Conservation (phyloP, 1,140 invertebrate genomes). For the Thrips palmi region DNA sequence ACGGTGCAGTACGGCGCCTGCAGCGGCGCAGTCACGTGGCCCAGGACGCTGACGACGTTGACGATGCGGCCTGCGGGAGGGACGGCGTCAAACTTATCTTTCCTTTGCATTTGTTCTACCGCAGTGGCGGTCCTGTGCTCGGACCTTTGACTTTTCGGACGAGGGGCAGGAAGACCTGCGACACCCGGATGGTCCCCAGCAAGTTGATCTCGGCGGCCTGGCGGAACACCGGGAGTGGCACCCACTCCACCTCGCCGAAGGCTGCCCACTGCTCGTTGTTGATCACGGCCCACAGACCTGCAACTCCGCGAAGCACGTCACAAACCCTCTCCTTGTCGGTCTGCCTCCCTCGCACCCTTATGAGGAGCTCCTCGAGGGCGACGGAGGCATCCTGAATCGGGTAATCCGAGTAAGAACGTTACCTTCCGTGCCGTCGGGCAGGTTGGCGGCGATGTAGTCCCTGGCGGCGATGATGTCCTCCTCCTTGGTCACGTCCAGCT, state of each 20-base stretch:
- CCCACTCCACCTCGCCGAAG: slow-evolving; percentile 77
- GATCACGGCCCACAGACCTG: slow-evolving; percentile 69
- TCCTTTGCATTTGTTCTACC: neutral
- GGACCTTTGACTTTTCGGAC: slow-evolving; percentile 53
- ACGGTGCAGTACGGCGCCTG: slow-evolving; percentile 60
- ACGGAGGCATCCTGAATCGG: no score
- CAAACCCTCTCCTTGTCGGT: no score
- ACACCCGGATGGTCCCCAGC: slow-evolving; percentile 31
- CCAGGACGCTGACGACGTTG: slow-evolving; percentile 32
- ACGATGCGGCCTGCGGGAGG: slow-evolving; percentile 21
- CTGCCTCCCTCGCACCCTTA: no score
- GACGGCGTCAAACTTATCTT: neutral
- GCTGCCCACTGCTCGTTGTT: slow-evolving; percentile 78
- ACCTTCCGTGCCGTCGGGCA: slow-evolving; percentile 38
- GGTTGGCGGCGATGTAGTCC: slow-evolving; percentile 51
- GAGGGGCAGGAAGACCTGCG: slow-evolving; percentile 55
- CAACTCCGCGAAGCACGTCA: no score
- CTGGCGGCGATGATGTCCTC: slow-evolving; percentile 50
- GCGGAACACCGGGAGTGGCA: slow-evolving; percentile 50
- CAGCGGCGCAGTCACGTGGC: slow-evolving; percentile 54
- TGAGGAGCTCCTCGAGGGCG: no score
- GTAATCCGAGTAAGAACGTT: no score
- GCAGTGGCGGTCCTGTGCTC: slow-evolving; percentile 28
- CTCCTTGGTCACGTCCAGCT: slow-evolving; percentile 56
- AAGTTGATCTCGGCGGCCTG: slow-evolving; percentile 59